Evolutionary conservation across 2,113 vertebrate genomes (phyloP).

Genomic region (Trichomycterus rosablanca): DNA sequence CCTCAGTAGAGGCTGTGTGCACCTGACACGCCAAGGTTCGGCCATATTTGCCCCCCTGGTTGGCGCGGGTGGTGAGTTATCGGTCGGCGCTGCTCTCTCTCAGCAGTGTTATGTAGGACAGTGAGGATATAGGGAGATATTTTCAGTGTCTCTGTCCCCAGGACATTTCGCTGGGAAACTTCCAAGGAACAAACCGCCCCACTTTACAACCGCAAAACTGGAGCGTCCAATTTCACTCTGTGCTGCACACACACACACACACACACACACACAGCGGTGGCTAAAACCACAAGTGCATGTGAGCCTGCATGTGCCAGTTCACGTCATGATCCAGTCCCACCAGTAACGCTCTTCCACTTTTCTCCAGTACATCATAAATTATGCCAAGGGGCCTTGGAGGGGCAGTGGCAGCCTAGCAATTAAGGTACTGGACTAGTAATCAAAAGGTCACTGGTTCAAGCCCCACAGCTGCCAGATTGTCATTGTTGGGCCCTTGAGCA

Average conservation of each 20-base stretch:
- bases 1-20: too few species aligned
- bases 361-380: too few species aligned
- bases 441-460: too few species aligned
- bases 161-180: constrained; percentile 75
- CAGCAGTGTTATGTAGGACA: constrained; percentile 66
- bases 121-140: constrained; percentile 70
- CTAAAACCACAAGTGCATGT: background rate
- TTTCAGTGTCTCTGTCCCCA: constrained; percentile 74
- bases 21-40: too few species aligned
- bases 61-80: background rate
- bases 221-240: constrained; percentile 65
- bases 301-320: constrained; percentile 1
- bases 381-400: too few species aligned
- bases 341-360: too few species aligned
- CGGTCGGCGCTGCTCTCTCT: constrained; percentile 45
- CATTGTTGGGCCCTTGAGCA: too few species aligned
- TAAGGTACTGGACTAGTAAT: too few species aligned
- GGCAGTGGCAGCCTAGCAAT: too few species aligned
- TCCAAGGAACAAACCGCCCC: constrained; percentile 78
- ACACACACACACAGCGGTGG: constrained; percentile 26
- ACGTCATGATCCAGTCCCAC: background rate
- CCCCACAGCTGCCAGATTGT: too few species aligned
- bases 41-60: too few species aligned
- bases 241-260: constrained; percentile 39
- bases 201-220: constrained; percentile 71